Percentiles rank a stretch among this genome's conserved stretches.
phyloP scores from a whole-genome alignment of 1,140 invertebrate genomes.

The Brachionus koreanus region DNA sequence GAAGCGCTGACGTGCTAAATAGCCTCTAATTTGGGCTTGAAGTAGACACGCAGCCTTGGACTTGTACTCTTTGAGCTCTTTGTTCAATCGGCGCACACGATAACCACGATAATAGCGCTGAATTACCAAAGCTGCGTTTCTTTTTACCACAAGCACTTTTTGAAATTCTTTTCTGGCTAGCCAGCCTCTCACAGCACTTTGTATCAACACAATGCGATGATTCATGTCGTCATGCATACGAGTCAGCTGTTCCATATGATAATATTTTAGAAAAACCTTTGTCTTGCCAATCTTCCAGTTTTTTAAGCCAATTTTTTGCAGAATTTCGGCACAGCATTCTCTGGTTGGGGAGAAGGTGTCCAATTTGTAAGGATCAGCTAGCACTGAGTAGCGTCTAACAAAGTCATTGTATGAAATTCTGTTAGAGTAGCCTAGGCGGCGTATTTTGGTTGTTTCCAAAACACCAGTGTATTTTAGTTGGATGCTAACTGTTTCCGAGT shows the following conservation, averaged over 20 bases:
- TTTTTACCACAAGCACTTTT: conserved; percentile 59
- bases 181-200: conserved; percentile 70
- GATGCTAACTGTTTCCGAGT: conserved; percentile 68
- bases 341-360: conserved; percentile 65
- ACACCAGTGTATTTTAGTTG: conserved; percentile 76
- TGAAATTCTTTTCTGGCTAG: conserved; percentile 61
- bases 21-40: conserved; percentile 44
- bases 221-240: conserved; percentile 72
- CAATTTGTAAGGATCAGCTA: not conserved
- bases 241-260: conserved; percentile 74
- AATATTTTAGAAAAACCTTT: conserved; percentile 77
- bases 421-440: conserved; percentile 76
- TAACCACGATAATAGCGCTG: conserved; percentile 50
- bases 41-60: conserved; percentile 47
- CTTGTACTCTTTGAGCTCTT: conserved; percentile 45
- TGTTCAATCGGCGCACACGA: conserved; percentile 47
- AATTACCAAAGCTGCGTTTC: conserved; percentile 58
- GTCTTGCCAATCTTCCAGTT: conserved; percentile 78
- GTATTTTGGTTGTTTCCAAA: conserved; percentile 74
- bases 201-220: conserved; percentile 68
- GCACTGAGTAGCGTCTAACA: conserved; percentile 67
- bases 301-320: conserved; percentile 72
- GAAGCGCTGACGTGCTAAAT: conserved; percentile 30
- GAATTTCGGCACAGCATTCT: conserved; percentile 69
- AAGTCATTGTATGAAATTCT: conserved; percentile 74